Evolutionary conservation across 1,140 invertebrate species (phyloP).

Genomic region (Pollicipes pollicipes): DNA sequence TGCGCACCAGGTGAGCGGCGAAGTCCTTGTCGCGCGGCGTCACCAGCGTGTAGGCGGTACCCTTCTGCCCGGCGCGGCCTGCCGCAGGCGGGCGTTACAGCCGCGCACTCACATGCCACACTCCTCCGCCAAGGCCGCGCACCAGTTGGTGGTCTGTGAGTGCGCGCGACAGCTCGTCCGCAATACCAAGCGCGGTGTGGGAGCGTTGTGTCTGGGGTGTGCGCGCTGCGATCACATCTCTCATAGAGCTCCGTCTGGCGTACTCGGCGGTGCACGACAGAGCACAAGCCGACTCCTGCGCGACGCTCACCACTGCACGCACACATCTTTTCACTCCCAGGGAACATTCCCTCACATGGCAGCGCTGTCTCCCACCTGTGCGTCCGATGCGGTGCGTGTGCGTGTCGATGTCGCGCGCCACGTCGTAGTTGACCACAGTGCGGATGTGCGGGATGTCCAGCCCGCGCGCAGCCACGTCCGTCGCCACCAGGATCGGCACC

Average conservation of each 20-base stretch:
- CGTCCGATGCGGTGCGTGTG: conserved; percentile 94
- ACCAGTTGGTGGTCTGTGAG: no score
- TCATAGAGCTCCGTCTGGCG: no score
- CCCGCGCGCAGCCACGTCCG: conserved; percentile 97
- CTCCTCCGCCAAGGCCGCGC: no score
- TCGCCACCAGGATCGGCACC: conserved; percentile 78
- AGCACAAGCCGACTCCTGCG: background rate
- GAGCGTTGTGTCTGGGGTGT: no score
- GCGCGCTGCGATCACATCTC: no score
- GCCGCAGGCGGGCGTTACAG: conserved; percentile 8
- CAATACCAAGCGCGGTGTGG: no score
- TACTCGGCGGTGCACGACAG: conserved; percentile 2
- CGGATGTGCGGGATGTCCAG: conserved; percentile 93
- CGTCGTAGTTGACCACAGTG: conserved; percentile 94
- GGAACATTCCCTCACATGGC: background rate
- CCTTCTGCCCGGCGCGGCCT: conserved; percentile 73
- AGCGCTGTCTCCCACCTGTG: conserved; percentile 42
- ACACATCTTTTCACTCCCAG: background rate
- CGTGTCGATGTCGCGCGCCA: conserved; percentile 94
- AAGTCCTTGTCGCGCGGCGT: conserved; percentile 90
- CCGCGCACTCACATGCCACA: no score
- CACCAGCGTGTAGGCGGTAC: conserved; percentile 79
- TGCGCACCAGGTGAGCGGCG: conserved; percentile 84
- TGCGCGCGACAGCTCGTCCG: no score
- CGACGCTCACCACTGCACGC: background rate